Base-by-base conservation (phyloP, 2,113 vertebrate genomes). In the Semicossyphus pulcher region DNA sequence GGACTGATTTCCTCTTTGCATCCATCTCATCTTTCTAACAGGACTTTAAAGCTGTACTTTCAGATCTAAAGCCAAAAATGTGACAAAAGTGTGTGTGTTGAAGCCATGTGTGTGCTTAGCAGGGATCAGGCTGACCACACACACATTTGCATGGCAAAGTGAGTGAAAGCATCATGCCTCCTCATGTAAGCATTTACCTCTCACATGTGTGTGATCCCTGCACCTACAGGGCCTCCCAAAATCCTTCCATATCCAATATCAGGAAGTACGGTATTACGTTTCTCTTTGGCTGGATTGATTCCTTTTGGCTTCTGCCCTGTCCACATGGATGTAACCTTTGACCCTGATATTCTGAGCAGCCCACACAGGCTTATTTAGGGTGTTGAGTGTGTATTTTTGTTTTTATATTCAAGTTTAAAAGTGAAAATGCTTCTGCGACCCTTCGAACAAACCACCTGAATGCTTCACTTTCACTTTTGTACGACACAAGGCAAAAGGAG, bases 131-230 rank as follows among this genome's bases (percentile, higher is more conserved):
- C 16, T 76, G 51, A 44, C 37, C 37, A 53, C 52, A 56, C 36
- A 70, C 41, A 44, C 41, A 66, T 83, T 83, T 81, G 56, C 73
- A 75, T 68, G 20, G 26, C 60, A 64, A 74, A 71, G 37, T 5
- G 20, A 39, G 29, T 28, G 15, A 28, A 39, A 15, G 54, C n/a
- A n/a, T 51, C 15, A 15, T 49, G 15, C 16, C n/a, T 54, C 31
- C 23, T 54, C 10, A 62, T 25, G 6, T 47, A 64, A 57, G n/a
- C 23, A 37, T 51, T 54, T 18, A 65, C 23, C 20, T 16, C 21
- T 31, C 34, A 39, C 3, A 1, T 51, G 53, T 62, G 51, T 52
- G 53, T 34, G 66, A 56, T 68, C 45, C 14, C 2, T 10, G 32
- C 25, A 49, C 49, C 51, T 29, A 21, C 29, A 29, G 31, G 42